Evolutionary conservation across 2,888 invertebrate genomes (phyloP).

Genomic region (Caenorhabditis sulstoni): DNA sequence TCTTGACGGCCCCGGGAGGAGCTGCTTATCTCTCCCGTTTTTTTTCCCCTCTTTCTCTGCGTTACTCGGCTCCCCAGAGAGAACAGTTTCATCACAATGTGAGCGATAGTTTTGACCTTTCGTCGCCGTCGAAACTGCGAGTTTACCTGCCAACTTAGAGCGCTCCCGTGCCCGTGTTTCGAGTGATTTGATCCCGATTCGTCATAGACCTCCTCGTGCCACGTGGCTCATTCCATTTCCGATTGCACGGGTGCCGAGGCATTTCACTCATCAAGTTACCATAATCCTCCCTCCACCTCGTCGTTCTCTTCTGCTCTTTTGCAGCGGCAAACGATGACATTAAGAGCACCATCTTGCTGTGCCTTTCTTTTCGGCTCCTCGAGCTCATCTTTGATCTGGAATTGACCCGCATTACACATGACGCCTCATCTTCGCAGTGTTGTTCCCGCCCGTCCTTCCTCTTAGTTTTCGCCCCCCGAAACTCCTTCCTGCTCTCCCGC

Average conservation of each 20-base stretch:
- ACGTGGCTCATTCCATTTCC: too few relatives aligned
- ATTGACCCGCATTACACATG: slow-evolving; percentile 25
- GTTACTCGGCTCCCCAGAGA: neutral
- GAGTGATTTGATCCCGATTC: too few relatives aligned
- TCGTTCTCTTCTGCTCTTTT: neutral
- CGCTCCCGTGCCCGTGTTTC: too few relatives aligned
- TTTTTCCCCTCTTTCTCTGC: slow-evolving; percentile 1
- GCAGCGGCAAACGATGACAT: neutral
- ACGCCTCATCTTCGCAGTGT: neutral
- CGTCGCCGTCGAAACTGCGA: too few relatives aligned
- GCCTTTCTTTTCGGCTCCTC: neutral
- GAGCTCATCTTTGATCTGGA: slow-evolving; percentile 21
- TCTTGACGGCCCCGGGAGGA: neutral
- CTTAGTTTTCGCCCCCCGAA: neutral
- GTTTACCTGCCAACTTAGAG: too few relatives aligned
- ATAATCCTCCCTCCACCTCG: neutral
- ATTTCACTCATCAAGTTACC: too few relatives aligned
- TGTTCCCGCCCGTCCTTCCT: neutral
- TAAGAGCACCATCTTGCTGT: too few relatives aligned
- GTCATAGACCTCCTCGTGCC: too few relatives aligned
- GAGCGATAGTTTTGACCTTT: too few relatives aligned
- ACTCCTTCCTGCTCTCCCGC: neutral
- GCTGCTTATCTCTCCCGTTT: slow-evolving; percentile 16
- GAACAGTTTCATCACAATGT: neutral
- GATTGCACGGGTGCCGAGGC: too few relatives aligned